These are phyloP conservation scores for Saxidomus purpurata DNA, from an alignment of 1,140 invertebrate species.

Conservation along the genomic window DNA sequence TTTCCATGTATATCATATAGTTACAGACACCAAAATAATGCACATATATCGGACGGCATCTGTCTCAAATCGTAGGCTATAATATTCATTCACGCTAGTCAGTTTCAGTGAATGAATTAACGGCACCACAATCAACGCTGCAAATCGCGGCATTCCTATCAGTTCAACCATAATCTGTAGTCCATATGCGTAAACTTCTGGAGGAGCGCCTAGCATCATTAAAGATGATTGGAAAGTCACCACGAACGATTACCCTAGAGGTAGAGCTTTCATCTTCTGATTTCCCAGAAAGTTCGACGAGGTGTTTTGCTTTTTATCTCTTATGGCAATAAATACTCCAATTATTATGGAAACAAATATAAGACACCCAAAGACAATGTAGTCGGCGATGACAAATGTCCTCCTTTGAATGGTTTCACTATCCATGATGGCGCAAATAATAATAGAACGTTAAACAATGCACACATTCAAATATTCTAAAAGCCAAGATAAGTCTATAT, in stretches of 20 bases:
- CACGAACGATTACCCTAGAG: not conserved
- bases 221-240: conserved; percentile 23
- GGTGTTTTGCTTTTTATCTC: conserved; percentile 5
- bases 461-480: too few relatives aligned
- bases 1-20: conserved; percentile 32
- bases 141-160: not conserved
- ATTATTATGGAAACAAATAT: not conserved
- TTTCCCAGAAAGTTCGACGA: not conserved
- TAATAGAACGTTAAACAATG: too few relatives aligned
- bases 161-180: not conserved
- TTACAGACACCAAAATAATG: not conserved
- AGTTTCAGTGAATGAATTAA: not conserved
- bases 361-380: conserved; percentile 9
- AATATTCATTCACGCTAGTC: not conserved
- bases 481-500: too few relatives aligned
- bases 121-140: not conserved
- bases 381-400: not conserved
- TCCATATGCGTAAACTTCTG: conserved; percentile 14
- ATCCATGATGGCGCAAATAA: not conserved
- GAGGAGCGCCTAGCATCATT: not conserved
- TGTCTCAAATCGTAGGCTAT: not conserved
- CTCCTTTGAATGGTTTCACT: not conserved
- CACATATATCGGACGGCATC: not conserved
- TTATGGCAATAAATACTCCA: conserved; percentile 7
- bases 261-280: not conserved